Base-by-base conservation (phyloP, 2,888 invertebrate species). In the Zygogramma bicolorata region DNA sequence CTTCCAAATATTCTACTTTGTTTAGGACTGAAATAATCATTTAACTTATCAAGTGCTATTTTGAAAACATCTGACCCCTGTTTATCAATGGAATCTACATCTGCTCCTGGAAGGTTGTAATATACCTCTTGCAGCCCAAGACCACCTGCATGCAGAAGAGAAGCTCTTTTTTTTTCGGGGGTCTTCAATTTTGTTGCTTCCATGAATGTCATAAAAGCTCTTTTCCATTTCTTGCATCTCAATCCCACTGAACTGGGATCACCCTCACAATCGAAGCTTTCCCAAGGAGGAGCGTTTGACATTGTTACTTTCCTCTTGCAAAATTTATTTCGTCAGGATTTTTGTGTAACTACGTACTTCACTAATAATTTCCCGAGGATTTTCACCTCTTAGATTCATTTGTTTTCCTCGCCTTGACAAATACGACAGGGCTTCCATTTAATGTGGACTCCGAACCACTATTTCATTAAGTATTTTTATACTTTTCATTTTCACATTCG, bases 1-100 rank as follows among this genome's bases (percentile, higher is more conserved):
- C 83, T 65, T 76, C 84, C 83, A 71, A 62, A 80, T 5, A 65
- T 34, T 49, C 67, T 68, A 68, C 73, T 79, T 71, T 80, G 81
- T 57, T 81, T 79, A 4, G 81, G 82, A 3, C 63, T 42, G 58
- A 82, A 82, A 49, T 75, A 82, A 49, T 76, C 72, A 59, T 81
- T 74, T 6, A 80, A 38, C 60, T 79, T 81, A 6, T 71, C 27
- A 7, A 75, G 3, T 10, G 73, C 75, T 13, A 71, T 63, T 42
- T 40, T 10, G 29, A 59, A 72, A n/a, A 62, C 40, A 49, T 71
- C 38, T 6, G 15, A 15, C 10, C 20, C 67, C 34, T 49, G 40
- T 10, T 49, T 68, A 38, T 15, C 57, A 1, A 10, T 57, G 57
- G 46, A 15, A 15, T 42, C 57, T 13, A 60, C 57, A 25, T 70